Base-by-base conservation (phyloP, 1,140 invertebrate species). In the Calephelis nemesis region DNA sequence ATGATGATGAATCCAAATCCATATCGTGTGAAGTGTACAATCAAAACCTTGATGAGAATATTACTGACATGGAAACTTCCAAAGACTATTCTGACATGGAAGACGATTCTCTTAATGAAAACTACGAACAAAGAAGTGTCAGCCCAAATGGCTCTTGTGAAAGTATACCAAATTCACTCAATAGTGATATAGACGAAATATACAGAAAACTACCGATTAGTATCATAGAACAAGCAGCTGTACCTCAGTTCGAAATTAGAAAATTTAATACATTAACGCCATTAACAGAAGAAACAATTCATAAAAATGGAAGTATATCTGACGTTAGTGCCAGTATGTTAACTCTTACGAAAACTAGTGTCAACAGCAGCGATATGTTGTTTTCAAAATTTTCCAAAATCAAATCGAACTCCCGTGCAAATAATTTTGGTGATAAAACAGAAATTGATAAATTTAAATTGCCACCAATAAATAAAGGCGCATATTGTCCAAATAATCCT, bases 101-200 rank as follows among this genome's bases (percentile, higher is more conserved):
- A 62, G 78, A 85, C 73, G 86, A 90, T 72, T 90, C 88, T 5
- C 70, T 90, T 48, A 82, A 79, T 75, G 77, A 83, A 71, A 72
- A 76, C 30, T 67, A 77, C 50, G 42, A 74, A 40, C 54, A 58
- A 67, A 68, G 76, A 68, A 62, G 40, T 50, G 70, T 73, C 62
- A 70, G 63, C 15, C 66, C 65, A 30, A 69, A 77, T 10, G 77
- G 71, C 42, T 49, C 67, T 11, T 82, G 77, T 42, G 81, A 83
- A 47, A 83, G 78, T 66, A 68, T 79, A 40, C 72, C 78, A 10
- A 82, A 77, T 54, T 88, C 81, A 9, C 68, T 87, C 9, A 81
- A 86, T 63, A 78, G 77, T 49, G 84, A 87, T 65, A 76, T 88
- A 19, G 79, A 82, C 65, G 79, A 86, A 50, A 68, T 90, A 3